Evolutionary conservation across 2,113 vertebrate genomes (phyloP).

Genomic region (Numenius arquata): DNA sequence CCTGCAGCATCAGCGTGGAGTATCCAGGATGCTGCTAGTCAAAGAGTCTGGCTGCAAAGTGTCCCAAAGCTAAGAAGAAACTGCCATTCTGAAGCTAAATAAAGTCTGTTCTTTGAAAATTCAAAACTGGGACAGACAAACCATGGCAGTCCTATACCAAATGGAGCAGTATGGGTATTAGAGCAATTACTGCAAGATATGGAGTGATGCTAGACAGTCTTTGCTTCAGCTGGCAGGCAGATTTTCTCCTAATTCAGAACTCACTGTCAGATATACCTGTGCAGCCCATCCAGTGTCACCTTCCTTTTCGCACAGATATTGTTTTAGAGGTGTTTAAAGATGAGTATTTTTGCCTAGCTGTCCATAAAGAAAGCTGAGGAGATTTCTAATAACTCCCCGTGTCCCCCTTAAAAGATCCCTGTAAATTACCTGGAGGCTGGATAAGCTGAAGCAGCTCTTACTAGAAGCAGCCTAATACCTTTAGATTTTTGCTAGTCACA

Average conservation of each 20-base stretch:
- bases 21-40: not conserved
- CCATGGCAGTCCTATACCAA: not conserved
- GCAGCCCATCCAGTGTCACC: not conserved
- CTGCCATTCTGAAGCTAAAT: not conserved
- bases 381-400: not conserved
- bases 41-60: not conserved
- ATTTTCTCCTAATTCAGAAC: not conserved
- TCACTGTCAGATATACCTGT: not conserved
- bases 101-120: not conserved
- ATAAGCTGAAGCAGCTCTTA: not conserved
- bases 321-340: not conserved
- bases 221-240: not conserved
- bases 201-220: not conserved
- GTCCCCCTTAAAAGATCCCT: not conserved
- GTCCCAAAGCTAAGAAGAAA: not conserved
- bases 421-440: not conserved
- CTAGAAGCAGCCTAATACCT: not conserved
- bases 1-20: accelerated
- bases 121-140: not conserved
- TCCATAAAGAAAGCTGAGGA: not conserved
- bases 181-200: not conserved
- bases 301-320: not conserved
- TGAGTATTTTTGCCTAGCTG: not conserved
- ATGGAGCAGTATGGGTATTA: not conserved
- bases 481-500: not conserved